Conservation (phyloP, 2,888 invertebrate genomes). For the Caenorhabditis sulstoni region DNA sequence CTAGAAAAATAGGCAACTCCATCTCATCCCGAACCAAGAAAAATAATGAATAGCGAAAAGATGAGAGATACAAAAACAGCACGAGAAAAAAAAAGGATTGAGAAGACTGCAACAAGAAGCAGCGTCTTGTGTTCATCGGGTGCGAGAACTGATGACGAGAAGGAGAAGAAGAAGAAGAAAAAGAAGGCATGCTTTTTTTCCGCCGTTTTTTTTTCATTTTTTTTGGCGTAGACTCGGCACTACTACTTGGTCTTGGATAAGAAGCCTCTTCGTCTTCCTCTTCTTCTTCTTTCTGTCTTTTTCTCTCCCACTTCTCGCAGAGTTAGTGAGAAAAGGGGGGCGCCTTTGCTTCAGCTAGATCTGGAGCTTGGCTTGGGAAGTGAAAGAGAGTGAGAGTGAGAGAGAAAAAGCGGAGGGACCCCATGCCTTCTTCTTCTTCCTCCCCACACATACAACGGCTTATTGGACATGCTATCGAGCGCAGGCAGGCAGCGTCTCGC, state of each 20-base stretch:
- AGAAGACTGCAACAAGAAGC: background rate
- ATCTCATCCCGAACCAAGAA: too few relatives aligned
- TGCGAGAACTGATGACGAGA: too few relatives aligned
- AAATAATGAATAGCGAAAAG: background rate
- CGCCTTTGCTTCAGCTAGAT: background rate
- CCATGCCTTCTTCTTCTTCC: constrained; percentile 8
- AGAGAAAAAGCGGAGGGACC: constrained; percentile 19
- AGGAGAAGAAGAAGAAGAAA: too few relatives aligned
- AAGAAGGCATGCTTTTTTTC: too few relatives aligned
- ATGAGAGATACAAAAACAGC: background rate
- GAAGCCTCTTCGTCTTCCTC: constrained; percentile 10
- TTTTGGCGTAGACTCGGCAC: background rate
- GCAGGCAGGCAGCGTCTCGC: constrained; percentile 36
- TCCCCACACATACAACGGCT: constrained; percentile 35
- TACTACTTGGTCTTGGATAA: constrained; percentile 41
- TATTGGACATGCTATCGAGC: constrained; percentile 54
- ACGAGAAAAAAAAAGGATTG: background rate
- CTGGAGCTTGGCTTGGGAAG: too few relatives aligned
- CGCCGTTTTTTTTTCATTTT: background rate
- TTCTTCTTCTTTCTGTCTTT: constrained; percentile 9
- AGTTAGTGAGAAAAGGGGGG: constrained; percentile 5
- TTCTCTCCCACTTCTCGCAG: background rate
- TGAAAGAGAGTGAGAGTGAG: constrained; percentile 27
- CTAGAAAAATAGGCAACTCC: background rate
- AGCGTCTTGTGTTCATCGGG: too few relatives aligned